Evolutionary conservation across 2,113 vertebrate species (phyloP).

Genomic region (Neodontobutis hainanensis): DNA sequence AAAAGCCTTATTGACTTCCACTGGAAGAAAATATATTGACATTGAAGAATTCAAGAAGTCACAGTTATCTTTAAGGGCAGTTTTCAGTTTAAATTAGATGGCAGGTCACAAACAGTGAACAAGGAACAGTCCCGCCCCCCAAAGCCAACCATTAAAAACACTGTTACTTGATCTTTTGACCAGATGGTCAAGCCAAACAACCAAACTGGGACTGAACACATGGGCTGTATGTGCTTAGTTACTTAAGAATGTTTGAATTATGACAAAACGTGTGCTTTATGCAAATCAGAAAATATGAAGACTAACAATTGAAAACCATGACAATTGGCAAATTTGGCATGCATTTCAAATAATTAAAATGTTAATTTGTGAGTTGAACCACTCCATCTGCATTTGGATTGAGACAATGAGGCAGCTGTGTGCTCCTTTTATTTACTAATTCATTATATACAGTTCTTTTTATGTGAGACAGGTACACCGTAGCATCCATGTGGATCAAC

Average conservation of each 20-base stretch:
- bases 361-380: constrained; percentile 6
- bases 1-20: too few species aligned
- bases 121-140: too few species aligned
- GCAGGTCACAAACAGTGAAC: too few species aligned
- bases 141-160: not conserved
- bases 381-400: constrained; percentile 20
- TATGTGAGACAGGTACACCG: constrained; percentile 9
- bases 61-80: too few species aligned
- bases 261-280: not conserved
- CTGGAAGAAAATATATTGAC: too few species aligned
- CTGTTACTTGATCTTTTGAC: constrained; percentile 3
- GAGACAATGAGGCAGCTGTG: not conserved
- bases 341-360: constrained; percentile 37
- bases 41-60: too few species aligned
- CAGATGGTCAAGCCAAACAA: not conserved
- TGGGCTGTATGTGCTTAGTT: not conserved
- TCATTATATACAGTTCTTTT: too few species aligned
- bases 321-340: constrained; percentile 21
- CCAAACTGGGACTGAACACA: constrained; percentile 14
- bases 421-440: not conserved
- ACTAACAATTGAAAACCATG: not conserved
- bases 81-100: too few species aligned
- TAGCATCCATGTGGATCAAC: not conserved
- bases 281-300: constrained; percentile 10
- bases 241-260: constrained; percentile 3